Conservation (phyloP, 2,113 vertebrate species). For the Poeciliopsis retropinna region DNA sequence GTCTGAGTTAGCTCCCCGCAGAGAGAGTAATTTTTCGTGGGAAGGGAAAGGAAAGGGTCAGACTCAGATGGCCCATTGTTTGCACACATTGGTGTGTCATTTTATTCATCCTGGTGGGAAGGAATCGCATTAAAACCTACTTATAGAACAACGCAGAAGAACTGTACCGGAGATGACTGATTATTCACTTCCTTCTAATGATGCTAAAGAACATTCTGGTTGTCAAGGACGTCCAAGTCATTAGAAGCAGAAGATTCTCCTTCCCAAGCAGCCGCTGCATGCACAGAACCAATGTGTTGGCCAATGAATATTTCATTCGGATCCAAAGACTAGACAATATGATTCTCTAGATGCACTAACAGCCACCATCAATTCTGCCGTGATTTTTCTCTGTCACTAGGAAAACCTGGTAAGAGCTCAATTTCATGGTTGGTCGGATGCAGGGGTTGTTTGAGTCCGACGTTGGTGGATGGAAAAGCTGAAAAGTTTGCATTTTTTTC, state of each 20-base stretch:
- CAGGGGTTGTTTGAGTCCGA: constrained; percentile 81
- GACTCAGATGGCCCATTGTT: constrained; percentile 47
- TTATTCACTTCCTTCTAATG: constrained; percentile 17
- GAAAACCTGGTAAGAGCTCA: constrained; percentile 83
- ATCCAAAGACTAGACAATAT: constrained; percentile 76
- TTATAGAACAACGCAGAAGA: constrained; percentile 24
- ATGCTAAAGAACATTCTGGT: neutral
- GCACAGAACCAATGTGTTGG: constrained; percentile 57
- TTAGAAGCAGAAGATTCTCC: constrained; percentile 15
- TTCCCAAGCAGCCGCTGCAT: constrained; percentile 17
- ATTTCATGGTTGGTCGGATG: constrained; percentile 85
- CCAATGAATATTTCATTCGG: constrained; percentile 70
- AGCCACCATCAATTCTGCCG: constrained; percentile 77
- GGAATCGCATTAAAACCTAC: constrained; percentile 20
- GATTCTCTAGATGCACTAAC: constrained; percentile 68
- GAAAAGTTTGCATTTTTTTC: constrained; percentile 19
- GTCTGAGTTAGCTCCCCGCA: constrained; percentile 45
- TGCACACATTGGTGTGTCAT: constrained; percentile 17
- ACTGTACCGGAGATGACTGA: constrained; percentile 22
- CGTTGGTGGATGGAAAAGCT: constrained; percentile 72
- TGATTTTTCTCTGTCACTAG: constrained; percentile 79
- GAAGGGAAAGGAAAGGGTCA: constrained; percentile 57
- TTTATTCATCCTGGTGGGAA: constrained; percentile 14
- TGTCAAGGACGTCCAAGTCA: neutral
- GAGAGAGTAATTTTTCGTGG: constrained; percentile 62